phyloP scores from a whole-genome alignment of 2,888 invertebrate genomes.

The Athalia rosae region DNA sequence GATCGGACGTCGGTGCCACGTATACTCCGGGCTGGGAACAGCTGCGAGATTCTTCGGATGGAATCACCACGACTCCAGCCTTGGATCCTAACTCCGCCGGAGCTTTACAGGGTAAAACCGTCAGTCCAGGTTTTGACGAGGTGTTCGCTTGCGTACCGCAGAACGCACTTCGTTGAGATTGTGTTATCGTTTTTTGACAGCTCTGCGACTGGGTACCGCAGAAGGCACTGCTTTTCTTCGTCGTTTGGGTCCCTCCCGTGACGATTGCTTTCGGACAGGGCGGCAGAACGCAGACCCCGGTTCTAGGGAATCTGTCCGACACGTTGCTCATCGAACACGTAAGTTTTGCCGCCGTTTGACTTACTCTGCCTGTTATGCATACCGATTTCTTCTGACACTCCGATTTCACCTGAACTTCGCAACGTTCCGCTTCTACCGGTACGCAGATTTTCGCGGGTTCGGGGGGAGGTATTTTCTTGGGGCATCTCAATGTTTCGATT shows the following conservation, averaged over 20 bases:
- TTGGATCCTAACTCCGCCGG: constrained; percentile 63
- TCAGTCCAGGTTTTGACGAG: constrained; percentile 64
- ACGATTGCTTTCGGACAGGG: constrained; percentile 73
- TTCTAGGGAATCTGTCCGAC: constrained; percentile 62
- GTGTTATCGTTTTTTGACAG: constrained; percentile 38
- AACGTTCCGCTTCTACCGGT: background rate
- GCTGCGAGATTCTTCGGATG: constrained; percentile 60
- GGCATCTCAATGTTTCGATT: constrained; percentile 19
- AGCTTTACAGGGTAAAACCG: constrained; percentile 66
- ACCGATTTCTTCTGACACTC: constrained; percentile 13
- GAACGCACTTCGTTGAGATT: constrained; percentile 49
- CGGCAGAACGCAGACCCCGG: constrained; percentile 64
- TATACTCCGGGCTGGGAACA: constrained; percentile 65
- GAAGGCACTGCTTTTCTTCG: constrained; percentile 42
- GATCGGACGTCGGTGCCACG: constrained; percentile 65
- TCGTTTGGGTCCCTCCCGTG: constrained; percentile 7
- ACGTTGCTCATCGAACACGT: constrained; percentile 61
- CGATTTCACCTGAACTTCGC: no score
- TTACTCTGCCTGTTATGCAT: constrained; percentile 63
- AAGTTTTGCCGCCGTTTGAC: constrained; percentile 56
- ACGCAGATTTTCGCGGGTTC: constrained; percentile 6
- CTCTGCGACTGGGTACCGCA: constrained; percentile 30
- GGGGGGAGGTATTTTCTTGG: constrained; percentile 12
- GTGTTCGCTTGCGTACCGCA: constrained; percentile 47
- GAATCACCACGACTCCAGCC: constrained; percentile 68